Percentiles rank a stretch among this genome's conserved stretches.
Conservation (phyloP, 2,113 vertebrate species). For the human region DNA sequence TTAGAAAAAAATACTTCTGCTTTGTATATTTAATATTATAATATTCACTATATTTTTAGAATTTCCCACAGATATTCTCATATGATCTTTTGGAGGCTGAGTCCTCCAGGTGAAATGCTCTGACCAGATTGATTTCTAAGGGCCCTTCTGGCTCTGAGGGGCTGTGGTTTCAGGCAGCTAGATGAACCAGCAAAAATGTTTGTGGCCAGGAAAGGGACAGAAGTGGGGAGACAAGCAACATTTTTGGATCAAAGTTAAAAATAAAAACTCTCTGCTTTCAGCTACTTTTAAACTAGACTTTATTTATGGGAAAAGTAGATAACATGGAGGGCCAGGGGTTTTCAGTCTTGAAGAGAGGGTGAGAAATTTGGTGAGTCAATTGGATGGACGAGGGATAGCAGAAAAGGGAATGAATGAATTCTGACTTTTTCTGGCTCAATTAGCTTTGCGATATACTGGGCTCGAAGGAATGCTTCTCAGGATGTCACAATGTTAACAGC, state of each 20-base stretch:
- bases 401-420: background rate
- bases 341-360: background rate
- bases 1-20: background rate
- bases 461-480: background rate
- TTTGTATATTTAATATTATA: background rate
- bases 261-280: background rate
- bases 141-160: background rate
- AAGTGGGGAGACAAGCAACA: background rate
- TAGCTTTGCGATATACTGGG: background rate
- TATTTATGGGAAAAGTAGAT: background rate
- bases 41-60: background rate
- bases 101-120: background rate
- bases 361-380: fast-evolving
- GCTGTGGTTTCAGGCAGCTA: background rate
- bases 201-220: background rate
- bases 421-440: background rate
- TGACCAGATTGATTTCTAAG: background rate
- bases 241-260: background rate
- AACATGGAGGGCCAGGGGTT: background rate
- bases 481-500: background rate
- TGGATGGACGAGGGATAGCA: background rate
- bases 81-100: background rate
- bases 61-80: background rate
- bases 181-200: background rate
- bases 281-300: background rate